These are phyloP conservation scores for Trypoxylon attenuatum DNA, from an alignment of 2,888 invertebrate genomes.

Conservation along the genomic window DNA sequence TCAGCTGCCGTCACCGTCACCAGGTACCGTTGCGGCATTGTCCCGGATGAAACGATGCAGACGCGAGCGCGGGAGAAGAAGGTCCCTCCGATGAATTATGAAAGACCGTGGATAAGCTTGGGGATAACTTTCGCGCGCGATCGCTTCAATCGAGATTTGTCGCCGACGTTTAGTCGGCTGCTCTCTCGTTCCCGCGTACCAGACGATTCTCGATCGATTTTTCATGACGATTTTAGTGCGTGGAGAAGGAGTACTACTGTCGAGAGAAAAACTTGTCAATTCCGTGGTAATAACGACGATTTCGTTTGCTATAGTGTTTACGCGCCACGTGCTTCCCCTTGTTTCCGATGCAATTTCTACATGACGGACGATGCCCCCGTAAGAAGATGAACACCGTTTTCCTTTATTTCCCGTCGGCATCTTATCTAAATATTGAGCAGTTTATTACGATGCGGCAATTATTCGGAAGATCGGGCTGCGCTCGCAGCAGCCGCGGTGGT, in stretches of 20 bases:
- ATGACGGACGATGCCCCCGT: no score
- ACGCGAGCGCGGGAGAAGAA: neutral
- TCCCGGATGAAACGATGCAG: slow-evolving; percentile 25
- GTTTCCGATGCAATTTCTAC: no score
- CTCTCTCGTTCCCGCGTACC: neutral
- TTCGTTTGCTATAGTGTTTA: no score
- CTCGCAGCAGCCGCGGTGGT: neutral
- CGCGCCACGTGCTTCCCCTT: no score
- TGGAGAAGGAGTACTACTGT: no score
- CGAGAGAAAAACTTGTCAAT: no score
- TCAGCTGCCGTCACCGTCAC: neutral
- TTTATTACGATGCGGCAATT: slow-evolving; percentile 33
- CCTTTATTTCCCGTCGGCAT: neutral
- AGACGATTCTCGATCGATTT: no score
- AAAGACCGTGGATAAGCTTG: slow-evolving; percentile 6
- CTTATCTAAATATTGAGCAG: slow-evolving; percentile 22
- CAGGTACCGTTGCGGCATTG: slow-evolving; percentile 25
- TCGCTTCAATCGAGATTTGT: slow-evolving; percentile 16
- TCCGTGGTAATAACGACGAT: no score
- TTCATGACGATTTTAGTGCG: no score
- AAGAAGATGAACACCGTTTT: no score
- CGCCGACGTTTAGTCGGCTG: neutral
- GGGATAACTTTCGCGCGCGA: slow-evolving; percentile 5
- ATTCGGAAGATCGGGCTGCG: slow-evolving; percentile 28
- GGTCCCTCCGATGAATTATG: slow-evolving; percentile 29